Evolutionary conservation across 2,888 invertebrate species (phyloP).

Genomic region (Lasioglossum villosulum): DNA sequence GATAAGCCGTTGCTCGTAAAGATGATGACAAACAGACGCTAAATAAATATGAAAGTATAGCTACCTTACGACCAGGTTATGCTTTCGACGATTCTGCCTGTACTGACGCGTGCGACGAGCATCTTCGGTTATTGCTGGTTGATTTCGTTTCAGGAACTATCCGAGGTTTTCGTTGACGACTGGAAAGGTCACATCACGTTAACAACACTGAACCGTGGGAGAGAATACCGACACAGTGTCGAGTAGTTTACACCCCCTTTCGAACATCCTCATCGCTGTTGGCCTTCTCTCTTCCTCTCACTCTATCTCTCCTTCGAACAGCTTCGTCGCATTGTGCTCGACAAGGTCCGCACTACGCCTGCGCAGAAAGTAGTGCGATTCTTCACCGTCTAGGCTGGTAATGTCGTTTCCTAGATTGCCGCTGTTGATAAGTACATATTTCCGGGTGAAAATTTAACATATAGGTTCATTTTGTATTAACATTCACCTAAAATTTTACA

Average conservation of each 20-base stretch:
- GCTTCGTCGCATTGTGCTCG: neutral
- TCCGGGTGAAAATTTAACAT: no score
- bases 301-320: neutral
- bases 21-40: neutral
- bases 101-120: neutral
- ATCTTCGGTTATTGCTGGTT: conserved; percentile 10
- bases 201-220: conserved; percentile 12
- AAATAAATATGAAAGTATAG: neutral
- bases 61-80: conserved; percentile 42
- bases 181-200: conserved; percentile 28
- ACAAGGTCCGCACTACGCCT: neutral
- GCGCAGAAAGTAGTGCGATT: neutral
- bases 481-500: no score
- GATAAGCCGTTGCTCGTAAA: neutral
- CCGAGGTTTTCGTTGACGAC: neutral
- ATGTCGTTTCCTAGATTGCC: neutral
- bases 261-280: conserved; percentile 20
- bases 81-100: neutral
- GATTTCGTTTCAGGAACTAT: neutral
- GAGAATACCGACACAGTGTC: conserved; percentile 13
- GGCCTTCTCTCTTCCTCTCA: neutral
- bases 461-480: no score
- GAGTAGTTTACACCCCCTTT: conserved; percentile 36
- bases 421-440: neutral
- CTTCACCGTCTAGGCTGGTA: neutral